Evolutionary conservation across 2,113 vertebrate genomes (phyloP).

Genomic region (Lamprotornis superbus): DNA sequence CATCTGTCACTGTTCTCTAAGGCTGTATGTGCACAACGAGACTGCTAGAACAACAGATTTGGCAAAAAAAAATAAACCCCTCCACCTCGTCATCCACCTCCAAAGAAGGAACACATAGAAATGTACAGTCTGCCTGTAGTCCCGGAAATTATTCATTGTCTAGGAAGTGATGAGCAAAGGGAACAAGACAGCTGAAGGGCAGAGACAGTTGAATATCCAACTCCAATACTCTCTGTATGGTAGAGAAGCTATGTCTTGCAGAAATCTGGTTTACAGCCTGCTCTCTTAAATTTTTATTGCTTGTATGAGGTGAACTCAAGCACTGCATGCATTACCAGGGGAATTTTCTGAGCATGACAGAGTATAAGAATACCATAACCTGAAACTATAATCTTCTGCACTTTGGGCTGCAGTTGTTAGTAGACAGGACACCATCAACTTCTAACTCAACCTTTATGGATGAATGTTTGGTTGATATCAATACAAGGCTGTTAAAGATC

Average conservation of each 20-base stretch:
- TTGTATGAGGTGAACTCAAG: not conserved
- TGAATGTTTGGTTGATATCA: not conserved
- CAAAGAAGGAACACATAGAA: not conserved
- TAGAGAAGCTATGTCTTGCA: not conserved
- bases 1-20: not conserved
- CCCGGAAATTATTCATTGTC: not conserved
- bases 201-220: not conserved
- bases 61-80: not conserved
- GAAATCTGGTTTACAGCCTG: not conserved
- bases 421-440: not conserved
- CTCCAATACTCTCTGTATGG: rapidly evolving
- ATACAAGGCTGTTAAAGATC: not conserved
- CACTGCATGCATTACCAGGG: not conserved
- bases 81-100: not conserved
- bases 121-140: not conserved
- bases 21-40: not conserved
- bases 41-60: not conserved
- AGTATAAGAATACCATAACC: not conserved
- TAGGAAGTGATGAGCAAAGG: not conserved
- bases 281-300: not conserved
- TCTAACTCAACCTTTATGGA: not conserved
- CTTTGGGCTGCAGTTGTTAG: not conserved
- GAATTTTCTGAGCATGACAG: not conserved
- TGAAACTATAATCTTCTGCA: not conserved
- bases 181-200: not conserved